These are phyloP conservation scores for Augochlorella aurata DNA, from an alignment of 2,888 invertebrate genomes.

Conservation along the genomic window DNA sequence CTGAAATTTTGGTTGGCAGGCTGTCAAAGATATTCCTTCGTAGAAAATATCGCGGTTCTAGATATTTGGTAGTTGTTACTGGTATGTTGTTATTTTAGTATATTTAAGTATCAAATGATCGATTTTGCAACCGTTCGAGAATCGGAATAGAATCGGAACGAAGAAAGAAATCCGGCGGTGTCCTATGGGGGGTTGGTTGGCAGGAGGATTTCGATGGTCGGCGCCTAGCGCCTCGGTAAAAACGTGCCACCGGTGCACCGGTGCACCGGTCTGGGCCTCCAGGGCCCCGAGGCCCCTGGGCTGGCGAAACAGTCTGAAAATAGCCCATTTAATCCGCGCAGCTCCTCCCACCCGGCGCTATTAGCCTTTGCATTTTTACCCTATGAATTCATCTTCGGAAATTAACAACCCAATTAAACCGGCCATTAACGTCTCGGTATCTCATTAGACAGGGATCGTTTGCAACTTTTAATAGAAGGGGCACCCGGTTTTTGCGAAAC, in stretches of 20 bases:
- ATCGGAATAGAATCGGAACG: no score
- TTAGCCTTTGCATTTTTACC: constrained; percentile 77
- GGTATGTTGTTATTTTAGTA: no score
- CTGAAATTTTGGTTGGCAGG: no score
- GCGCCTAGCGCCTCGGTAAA: constrained; percentile 38
- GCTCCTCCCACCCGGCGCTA: constrained; percentile 72
- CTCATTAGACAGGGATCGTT: constrained; percentile 76
- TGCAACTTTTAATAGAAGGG: constrained; percentile 76
- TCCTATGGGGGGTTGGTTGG: constrained; percentile 21
- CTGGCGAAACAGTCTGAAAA: constrained; percentile 67
- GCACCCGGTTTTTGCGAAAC: constrained; percentile 68
- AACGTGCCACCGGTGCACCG: constrained; percentile 26
- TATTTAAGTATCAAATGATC: no score
- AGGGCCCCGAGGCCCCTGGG: neutral
- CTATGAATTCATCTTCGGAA: constrained; percentile 79
- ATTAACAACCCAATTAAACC: constrained; percentile 81
- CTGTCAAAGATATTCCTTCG: no score
- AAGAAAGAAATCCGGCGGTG: neutral
- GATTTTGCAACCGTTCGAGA: no score
- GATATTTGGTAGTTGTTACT: no score
- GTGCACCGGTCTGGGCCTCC: constrained; percentile 19
- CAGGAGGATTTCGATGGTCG: constrained; percentile 31
- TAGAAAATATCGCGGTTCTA: no score
- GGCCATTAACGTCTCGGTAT: constrained; percentile 79
- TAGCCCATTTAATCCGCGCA: constrained; percentile 74